Base-by-base conservation (phyloP, 2,888 invertebrate species). In the Pimpla rufipes region DNA sequence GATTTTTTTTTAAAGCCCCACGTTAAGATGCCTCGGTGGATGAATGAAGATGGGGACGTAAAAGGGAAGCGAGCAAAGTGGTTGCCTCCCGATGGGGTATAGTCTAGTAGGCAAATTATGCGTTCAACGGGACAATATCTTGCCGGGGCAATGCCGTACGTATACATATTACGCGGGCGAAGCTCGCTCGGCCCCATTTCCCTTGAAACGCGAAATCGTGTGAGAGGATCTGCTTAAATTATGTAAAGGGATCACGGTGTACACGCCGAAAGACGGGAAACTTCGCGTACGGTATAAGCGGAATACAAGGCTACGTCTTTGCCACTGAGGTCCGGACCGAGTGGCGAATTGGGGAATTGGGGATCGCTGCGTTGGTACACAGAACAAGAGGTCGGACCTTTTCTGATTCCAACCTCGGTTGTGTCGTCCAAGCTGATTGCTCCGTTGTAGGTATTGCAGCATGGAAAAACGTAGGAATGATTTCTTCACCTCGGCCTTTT, bases 121-220 rank as follows among this genome's bases (percentile, higher is more conserved):
- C 81, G 68, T 78, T 78, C 81, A 59, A 42, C 78, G 78, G 62
- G 81, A 82, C 81, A 82, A 74, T 82, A 78, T 82, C 78, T 73
- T 68, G 74, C 21, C 6, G 75, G 66, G 52, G 55, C 71, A 37
- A 42, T 55, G 37, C 37, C 47, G 80, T 70, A 73, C 59, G 52
- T 71, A 57, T 71, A 71, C 67, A 35, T 67, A 81, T 81, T 81
- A 67, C 77, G 59, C 73, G 57, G 59, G 42, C 3, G 42, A 59
- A 77, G 77, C 77, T 73, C 77, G 67, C 77, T 77, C 81, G 57
- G 29, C 3, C 37, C 18, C 57, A 52, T 59, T 81, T 77, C 55
- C 23, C 66, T 71, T 35, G 73, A 18, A 77, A 67, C 77, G 77
- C 73, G 73, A 81, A 81, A 68, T 81, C 81, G 77, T 50, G 73